These are phyloP conservation scores for Peromyscus eremicus DNA, from an alignment of 2,797 vertebrate genomes.

Conservation along the genomic window DNA sequence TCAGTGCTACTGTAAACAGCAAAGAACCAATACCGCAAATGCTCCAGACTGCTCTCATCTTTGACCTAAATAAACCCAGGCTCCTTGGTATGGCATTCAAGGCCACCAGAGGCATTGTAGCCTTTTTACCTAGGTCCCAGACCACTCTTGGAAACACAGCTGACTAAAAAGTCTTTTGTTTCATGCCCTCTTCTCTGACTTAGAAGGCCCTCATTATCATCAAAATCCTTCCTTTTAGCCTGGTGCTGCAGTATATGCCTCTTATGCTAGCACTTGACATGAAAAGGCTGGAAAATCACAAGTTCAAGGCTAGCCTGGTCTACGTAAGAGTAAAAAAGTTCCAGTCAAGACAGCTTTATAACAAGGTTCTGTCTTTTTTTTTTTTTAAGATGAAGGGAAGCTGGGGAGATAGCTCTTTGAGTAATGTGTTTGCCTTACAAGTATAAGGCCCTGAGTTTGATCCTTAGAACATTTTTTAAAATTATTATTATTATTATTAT, in stretches of 20 bases:
- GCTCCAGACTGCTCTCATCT: conserved; percentile 36
- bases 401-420: background rate
- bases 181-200: background rate
- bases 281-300: background rate
- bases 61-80: conserved; percentile 32
- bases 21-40: background rate
- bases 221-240: conserved; percentile 23
- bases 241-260: background rate
- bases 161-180: background rate
- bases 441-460: background rate
- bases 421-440: background rate
- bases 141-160: conserved; percentile 8
- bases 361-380: background rate
- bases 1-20: background rate
- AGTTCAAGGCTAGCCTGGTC: background rate
- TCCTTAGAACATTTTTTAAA: background rate
- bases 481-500: too few relatives aligned
- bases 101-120: background rate
- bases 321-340: background rate
- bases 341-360: background rate
- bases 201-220: background rate
- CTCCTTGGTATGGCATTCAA: conserved; percentile 17
- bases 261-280: background rate
- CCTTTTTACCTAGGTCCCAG: background rate
- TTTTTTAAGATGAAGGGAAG: background rate